A percentile compares a stretch with the other conserved stretches of the same genome.
Evolutionary conservation across 2,113 vertebrate genomes (phyloP).

Genomic region (Trichomycterus rosablanca): DNA sequence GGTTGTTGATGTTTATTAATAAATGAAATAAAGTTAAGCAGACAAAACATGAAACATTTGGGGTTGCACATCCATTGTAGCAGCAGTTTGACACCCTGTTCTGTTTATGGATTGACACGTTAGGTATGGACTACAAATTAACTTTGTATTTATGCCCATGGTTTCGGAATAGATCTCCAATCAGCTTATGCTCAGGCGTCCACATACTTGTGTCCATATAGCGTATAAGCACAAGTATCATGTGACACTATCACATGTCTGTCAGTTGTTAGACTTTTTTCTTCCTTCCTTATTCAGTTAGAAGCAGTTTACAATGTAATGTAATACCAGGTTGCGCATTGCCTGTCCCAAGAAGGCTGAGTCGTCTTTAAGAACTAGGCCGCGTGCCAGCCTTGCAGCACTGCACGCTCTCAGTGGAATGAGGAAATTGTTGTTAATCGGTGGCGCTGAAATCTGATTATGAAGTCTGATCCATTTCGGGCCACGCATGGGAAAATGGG

Average conservation of each 20-base stretch:
- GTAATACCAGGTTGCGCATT: neutral
- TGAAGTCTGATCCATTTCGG: neutral
- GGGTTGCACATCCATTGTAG: too few relatives aligned
- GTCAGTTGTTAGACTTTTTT: neutral
- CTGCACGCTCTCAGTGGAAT: neutral
- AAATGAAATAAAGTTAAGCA: too few relatives aligned
- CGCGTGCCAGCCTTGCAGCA: neutral
- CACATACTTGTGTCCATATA: too few relatives aligned
- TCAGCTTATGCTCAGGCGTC: too few relatives aligned
- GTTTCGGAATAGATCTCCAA: too few relatives aligned
- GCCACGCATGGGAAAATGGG: too few relatives aligned
- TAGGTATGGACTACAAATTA: too few relatives aligned
- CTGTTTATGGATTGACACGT: too few relatives aligned
- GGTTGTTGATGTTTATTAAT: too few relatives aligned
- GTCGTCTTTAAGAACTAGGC: neutral
- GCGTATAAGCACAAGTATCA: neutral
- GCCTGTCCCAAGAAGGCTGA: neutral
- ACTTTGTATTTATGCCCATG: too few relatives aligned
- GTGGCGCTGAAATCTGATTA: neutral
- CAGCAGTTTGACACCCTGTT: too few relatives aligned
- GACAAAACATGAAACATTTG: too few relatives aligned
- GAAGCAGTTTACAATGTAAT: neutral
- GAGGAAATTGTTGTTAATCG: slow-evolving; percentile 4
- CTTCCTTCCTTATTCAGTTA: neutral
- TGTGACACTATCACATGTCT: neutral